Conservation (phyloP, 2,888 invertebrate species). For the Xestia rhomboidea region DNA sequence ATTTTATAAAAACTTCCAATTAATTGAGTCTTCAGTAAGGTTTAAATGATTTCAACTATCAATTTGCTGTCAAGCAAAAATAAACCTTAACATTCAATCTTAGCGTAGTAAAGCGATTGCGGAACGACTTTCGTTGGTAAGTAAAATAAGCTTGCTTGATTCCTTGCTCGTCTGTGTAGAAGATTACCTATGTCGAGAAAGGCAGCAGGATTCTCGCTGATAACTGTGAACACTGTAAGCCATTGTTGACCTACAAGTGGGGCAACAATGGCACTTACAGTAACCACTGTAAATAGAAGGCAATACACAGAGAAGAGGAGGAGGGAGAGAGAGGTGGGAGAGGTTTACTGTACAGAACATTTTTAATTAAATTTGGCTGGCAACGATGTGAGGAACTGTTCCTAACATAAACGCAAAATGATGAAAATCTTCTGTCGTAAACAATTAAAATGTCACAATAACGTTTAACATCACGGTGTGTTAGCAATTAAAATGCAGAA, state of each 20-base stretch:
- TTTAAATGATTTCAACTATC: background rate
- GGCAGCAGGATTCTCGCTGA: background rate
- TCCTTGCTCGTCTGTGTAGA: background rate
- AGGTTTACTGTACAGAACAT: no score
- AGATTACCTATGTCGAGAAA: background rate
- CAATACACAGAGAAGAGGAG: background rate
- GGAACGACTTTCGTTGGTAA: background rate
- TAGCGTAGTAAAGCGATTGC: background rate
- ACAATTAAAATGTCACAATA: background rate
- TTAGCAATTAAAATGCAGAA: slow-evolving; percentile 4
- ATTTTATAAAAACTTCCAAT: background rate
- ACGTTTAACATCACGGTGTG: background rate
- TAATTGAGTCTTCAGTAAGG: background rate
- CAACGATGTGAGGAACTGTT: no score
- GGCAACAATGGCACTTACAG: background rate
- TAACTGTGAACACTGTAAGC: background rate
- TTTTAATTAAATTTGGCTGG: no score
- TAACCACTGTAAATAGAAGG: background rate
- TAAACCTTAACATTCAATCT: background rate
- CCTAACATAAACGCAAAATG: background rate
- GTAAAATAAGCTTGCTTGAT: background rate
- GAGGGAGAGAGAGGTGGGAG: no score
- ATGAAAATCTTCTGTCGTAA: background rate
- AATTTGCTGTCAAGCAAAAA: background rate
- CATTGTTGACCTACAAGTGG: background rate